Conservation (phyloP, 2,888 invertebrate species). For the Erebia epiphron region DNA sequence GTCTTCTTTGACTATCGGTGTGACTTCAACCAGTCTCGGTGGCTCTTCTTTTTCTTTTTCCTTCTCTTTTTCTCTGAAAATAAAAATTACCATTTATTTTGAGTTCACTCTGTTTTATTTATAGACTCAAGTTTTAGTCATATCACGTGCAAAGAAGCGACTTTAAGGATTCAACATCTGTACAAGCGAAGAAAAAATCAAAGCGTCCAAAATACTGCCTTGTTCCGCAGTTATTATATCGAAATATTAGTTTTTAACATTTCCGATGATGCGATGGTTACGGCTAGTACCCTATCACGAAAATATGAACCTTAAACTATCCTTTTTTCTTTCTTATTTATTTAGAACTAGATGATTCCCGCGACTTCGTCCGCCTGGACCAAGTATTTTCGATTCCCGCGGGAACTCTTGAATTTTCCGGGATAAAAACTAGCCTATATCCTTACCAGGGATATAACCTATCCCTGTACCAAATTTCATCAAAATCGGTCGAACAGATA, state of each 20-base stretch:
- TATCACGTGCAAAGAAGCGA: not conserved
- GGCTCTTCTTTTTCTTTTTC: conserved; percentile 39
- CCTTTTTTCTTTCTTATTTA: not conserved
- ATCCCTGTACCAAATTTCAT: too few species aligned
- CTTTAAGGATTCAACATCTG: not conserved
- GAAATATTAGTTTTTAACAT: too few species aligned
- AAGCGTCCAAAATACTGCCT: conserved; percentile 2
- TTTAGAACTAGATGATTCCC: too few species aligned
- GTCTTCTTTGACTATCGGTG: conserved; percentile 8
- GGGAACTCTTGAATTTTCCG: too few species aligned
- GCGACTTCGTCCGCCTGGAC: too few species aligned
- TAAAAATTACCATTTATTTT: not conserved
- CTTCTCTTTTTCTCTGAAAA: conserved; percentile 56
- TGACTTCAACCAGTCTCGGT: conserved; percentile 6
- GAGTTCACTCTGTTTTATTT: not conserved
- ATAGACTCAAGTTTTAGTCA: not conserved
- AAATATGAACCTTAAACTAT: not conserved
- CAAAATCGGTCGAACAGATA: too few species aligned
- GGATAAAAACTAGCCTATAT: too few species aligned
- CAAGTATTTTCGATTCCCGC: too few species aligned
- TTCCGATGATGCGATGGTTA: not conserved
- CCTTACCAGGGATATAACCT: too few species aligned
- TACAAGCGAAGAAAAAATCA: not conserved
- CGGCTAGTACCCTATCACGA: too few species aligned
- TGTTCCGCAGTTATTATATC: not conserved